Evolutionary conservation across 2,113 vertebrate species (phyloP).

Genomic region (Pogona vitticeps): DNA sequence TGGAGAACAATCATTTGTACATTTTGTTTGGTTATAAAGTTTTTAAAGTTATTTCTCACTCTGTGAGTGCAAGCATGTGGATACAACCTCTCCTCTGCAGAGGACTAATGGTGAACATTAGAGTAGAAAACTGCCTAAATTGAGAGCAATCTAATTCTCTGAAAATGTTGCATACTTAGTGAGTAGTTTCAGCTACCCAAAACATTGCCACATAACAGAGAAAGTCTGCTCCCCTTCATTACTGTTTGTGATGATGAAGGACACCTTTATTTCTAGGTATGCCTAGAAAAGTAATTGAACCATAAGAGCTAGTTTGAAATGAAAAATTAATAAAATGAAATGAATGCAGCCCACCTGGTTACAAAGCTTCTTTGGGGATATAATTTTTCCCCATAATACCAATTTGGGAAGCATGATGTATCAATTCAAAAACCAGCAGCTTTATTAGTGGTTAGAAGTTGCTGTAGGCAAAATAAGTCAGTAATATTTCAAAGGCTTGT

Average conservation of each 20-base stretch:
- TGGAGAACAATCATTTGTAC: too few relatives aligned
- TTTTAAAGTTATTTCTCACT: not conserved
- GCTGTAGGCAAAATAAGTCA: accelerated
- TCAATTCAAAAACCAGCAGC: not conserved
- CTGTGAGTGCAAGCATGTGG: not conserved
- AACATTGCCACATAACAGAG: not conserved
- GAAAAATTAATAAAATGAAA: not conserved
- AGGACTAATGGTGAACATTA: not conserved
- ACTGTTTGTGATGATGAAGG: not conserved
- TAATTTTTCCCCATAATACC: not conserved
- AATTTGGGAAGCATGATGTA: not conserved
- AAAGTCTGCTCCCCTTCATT: not conserved
- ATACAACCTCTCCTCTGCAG: not conserved
- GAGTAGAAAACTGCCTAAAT: not conserved
- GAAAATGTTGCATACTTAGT: not conserved
- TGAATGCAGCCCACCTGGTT: not conserved
- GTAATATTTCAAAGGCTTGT: not conserved
- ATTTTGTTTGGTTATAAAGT: not conserved
- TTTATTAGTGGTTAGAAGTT: not conserved
- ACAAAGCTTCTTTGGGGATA: not conserved
- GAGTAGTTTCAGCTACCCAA: not conserved
- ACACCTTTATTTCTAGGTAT: not conserved
- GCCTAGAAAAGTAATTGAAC: not conserved
- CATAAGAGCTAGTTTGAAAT: not conserved
- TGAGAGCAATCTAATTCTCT: not conserved